These are phyloP conservation scores for Leptopilina boulardi DNA, from an alignment of 1,140 invertebrate genomes.

Conservation along the genomic window DNA sequence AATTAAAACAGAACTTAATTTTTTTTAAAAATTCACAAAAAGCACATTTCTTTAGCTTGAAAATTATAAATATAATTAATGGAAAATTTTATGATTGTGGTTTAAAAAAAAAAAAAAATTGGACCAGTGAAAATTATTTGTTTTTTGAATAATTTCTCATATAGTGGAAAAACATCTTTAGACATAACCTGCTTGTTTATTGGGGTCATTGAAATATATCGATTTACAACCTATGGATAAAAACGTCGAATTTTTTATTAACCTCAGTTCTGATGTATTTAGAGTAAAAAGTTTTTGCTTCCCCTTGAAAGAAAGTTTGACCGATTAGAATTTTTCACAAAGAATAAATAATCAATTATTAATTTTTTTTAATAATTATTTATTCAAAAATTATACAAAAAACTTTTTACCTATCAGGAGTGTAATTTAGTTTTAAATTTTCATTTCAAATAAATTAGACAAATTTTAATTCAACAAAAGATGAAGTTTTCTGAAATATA, in stretches of 20 bases:
- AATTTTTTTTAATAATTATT: too few relatives aligned
- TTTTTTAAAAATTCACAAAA: not conserved
- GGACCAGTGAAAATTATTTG: too few relatives aligned
- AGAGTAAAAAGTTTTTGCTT: not conserved
- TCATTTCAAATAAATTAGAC: too few relatives aligned
- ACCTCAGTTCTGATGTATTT: not conserved
- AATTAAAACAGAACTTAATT: constrained; percentile 15
- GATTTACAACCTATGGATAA: constrained; percentile 16
- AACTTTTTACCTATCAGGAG: too few relatives aligned
- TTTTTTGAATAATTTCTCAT: not conserved
- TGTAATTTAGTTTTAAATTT: too few relatives aligned
- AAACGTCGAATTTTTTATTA: not conserved
- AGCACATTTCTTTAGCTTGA: too few relatives aligned
- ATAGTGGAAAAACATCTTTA: not conserved
- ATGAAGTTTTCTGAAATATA: too few relatives aligned
- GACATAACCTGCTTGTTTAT: constrained; percentile 3
- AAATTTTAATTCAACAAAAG: too few relatives aligned
- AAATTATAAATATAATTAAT: too few relatives aligned
- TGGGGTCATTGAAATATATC: constrained; percentile 20
- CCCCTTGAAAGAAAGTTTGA: not conserved
- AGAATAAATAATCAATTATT: not conserved
- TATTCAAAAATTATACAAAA: too few relatives aligned
- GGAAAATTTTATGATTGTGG: too few relatives aligned
- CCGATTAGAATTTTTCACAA: not conserved
- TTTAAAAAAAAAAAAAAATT: too few relatives aligned